Conservation (phyloP, 2,797 vertebrate species). For the Rhinatrema bivittatum region DNA sequence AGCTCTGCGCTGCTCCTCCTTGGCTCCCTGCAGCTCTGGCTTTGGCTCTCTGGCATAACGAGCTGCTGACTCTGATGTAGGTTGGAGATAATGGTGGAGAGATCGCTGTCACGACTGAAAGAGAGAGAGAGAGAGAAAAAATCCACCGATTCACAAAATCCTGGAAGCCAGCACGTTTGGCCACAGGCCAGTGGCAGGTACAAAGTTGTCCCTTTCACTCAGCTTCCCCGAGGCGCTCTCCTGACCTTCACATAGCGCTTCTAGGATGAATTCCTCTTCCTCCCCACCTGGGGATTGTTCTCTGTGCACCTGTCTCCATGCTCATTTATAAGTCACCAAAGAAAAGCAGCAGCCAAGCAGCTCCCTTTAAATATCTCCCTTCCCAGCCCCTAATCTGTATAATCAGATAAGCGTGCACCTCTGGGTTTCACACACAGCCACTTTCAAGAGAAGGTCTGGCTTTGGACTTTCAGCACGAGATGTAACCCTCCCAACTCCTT, state of each 20-base stretch:
- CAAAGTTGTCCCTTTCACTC: too few species aligned
- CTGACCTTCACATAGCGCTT: too few species aligned
- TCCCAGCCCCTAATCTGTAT: conserved; percentile 6
- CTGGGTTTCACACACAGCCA: conserved; percentile 40
- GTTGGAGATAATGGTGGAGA: conserved; percentile 90
- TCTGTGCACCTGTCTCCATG: too few species aligned
- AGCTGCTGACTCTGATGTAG: conserved; percentile 88
- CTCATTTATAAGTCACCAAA: too few species aligned
- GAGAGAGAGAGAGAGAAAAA: too few species aligned
- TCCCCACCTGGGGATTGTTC: too few species aligned
- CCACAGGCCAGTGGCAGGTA: background rate
- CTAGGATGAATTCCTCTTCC: too few species aligned
- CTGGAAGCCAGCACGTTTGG: conserved; percentile 3
- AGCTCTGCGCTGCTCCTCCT: conserved; percentile 59
- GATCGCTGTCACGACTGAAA: conserved; percentile 84
- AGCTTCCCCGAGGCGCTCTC: too few species aligned
- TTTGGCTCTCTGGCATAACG: conserved; percentile 90
- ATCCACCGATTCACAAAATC: conserved; percentile 15
- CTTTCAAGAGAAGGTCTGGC: conserved; percentile 44
- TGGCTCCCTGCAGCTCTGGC: conserved; percentile 80
- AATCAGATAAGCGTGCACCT: conserved; percentile 16
- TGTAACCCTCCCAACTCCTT: conserved; percentile 8
- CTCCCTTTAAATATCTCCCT: conserved; percentile 34
- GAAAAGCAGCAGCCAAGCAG: conserved; percentile 1
- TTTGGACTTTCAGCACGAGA: conserved; percentile 30